Percentiles rank a stretch among this genome's conserved stretches.
Evolutionary conservation across 2,797 vertebrate genomes (phyloP).

Genomic region (Microctenopoma steveboyesi): DNA sequence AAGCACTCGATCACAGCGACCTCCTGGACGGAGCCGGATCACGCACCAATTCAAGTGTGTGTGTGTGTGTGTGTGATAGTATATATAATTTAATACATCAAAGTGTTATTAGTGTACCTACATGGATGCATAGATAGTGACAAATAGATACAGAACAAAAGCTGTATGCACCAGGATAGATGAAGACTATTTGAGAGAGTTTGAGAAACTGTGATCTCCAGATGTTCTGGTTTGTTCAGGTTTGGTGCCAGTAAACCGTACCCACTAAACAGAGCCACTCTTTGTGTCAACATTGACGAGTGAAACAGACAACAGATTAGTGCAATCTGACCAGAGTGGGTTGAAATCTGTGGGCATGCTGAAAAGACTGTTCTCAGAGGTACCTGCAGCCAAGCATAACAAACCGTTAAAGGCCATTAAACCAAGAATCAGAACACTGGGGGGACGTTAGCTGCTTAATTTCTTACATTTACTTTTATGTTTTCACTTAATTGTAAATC

Average conservation of each 20-base stretch:
- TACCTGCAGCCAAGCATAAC: slow-evolving; percentile 23
- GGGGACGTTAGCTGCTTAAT: background rate
- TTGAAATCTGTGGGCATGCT: slow-evolving; percentile 21
- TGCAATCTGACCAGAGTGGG: slow-evolving; percentile 47
- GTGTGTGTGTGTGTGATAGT: background rate
- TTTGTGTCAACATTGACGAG: slow-evolving; percentile 66
- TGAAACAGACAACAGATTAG: slow-evolving; percentile 55
- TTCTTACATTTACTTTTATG: background rate
- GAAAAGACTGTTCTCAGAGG: slow-evolving; percentile 39
- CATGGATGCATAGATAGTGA: no score
- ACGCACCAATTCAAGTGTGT: background rate
- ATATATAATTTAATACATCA: no score
- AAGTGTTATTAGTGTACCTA: no score
- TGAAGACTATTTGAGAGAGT: no score
- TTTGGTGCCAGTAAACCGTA: slow-evolving; percentile 48
- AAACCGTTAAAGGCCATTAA: slow-evolving; percentile 38
- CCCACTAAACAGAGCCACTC: slow-evolving; percentile 60
- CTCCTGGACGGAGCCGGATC: slow-evolving; percentile 17
- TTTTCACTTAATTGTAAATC: slow-evolving; percentile 8
- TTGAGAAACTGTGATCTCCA: background rate
- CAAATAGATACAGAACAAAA: background rate
- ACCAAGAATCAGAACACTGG: background rate
- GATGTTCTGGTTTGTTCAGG: slow-evolving; percentile 31
- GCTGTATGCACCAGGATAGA: background rate
- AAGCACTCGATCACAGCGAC: slow-evolving; percentile 41